Evolutionary conservation across 1,140 invertebrate genomes (phyloP), one percentile per base, ranked within the genome.

Genomic region (Neodiprion lecontei): DNA sequence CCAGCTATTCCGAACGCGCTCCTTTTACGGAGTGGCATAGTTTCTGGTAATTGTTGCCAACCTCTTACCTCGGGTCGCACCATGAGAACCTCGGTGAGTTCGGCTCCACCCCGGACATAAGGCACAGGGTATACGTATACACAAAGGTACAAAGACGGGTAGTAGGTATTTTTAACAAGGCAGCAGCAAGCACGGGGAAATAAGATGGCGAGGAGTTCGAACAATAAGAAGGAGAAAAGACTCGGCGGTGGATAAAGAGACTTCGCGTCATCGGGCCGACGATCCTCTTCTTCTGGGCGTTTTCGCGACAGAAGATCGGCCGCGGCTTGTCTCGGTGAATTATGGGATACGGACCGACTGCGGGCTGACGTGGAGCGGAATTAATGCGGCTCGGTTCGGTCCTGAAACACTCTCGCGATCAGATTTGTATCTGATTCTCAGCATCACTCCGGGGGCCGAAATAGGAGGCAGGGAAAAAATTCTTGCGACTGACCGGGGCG

Each of bases 161-260:
- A 40, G 28, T 40, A 75, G 76, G 74, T 81, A 82, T 83, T 81
- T 83, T 83, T 82, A 83, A 80, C 80, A 76, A 76, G 77, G 74
- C 75, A 72, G 74, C 75, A 72, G 28, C 28, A 40, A 40, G 28
- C 2, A 40, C 1, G 28, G 28, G 61, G 71, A 71, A 67, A 69
- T 76, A 28, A 71, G 50, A 67, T 40, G 69, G 11, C 40, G 21
- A 61, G 9, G 69, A 67, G 67, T 72, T 72, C 11, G 76, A 75
- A 48, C n/a, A 70, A 75, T 74, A 73, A 69, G 70, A 71, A 70
- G 28, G 28, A 40, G 28, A 40, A 40, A 40, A 40, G 1, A 40
- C 28, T 40, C 28, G 28, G 28, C 28, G 28, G 28, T 40, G 28
- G 28, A 40, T 40, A 40, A 40, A 40, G 69, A 73, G 72, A 69